Conservation (phyloP, 2,797 vertebrate species). For the Paratrypauchen microcephalus region DNA sequence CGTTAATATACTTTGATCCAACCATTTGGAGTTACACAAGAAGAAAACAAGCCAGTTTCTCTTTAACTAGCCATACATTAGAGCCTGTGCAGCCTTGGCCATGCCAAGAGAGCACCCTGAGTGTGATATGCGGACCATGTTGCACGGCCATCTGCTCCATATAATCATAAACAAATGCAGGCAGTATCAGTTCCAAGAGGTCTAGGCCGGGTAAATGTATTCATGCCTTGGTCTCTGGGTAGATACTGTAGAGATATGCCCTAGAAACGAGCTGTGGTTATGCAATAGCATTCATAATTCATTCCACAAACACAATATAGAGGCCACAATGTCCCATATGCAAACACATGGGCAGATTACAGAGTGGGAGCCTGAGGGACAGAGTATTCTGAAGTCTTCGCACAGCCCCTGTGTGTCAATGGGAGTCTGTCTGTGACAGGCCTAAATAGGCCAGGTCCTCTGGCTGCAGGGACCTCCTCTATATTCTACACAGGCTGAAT, state of each 20-base stretch:
- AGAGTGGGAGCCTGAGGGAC: constrained; percentile 48
- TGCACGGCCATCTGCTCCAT: constrained; percentile 78
- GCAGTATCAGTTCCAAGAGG: constrained; percentile 64
- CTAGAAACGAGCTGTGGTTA: constrained; percentile 66
- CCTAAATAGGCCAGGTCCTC: constrained; percentile 58
- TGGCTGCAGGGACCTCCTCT: constrained; percentile 47
- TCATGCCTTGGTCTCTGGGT: constrained; percentile 63
- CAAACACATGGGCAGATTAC: constrained; percentile 61
- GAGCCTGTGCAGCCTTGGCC: constrained; percentile 39
- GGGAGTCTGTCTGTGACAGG: constrained; percentile 43
- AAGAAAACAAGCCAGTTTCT: constrained; percentile 24
- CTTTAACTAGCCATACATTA: constrained; percentile 37
- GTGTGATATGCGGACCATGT: constrained; percentile 72
- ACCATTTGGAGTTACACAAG: constrained; percentile 17
- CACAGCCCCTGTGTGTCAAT: constrained; percentile 39
- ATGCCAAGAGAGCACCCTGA: constrained; percentile 54
- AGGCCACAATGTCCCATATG: constrained; percentile 59
- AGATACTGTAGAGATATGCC: constrained; percentile 66
- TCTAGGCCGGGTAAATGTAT: constrained; percentile 54
- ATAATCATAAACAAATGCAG: constrained; percentile 75
- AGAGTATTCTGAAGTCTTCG: constrained; percentile 14
- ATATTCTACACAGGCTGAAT: constrained; percentile 54
- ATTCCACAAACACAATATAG: constrained; percentile 74
- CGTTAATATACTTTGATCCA: constrained; percentile 30
- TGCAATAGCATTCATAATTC: constrained; percentile 72